Evolutionary conservation across 1,140 invertebrate species (phyloP), one percentile per base, ranked within the genome.

Genomic region (Listronotus bonariensis): DNA sequence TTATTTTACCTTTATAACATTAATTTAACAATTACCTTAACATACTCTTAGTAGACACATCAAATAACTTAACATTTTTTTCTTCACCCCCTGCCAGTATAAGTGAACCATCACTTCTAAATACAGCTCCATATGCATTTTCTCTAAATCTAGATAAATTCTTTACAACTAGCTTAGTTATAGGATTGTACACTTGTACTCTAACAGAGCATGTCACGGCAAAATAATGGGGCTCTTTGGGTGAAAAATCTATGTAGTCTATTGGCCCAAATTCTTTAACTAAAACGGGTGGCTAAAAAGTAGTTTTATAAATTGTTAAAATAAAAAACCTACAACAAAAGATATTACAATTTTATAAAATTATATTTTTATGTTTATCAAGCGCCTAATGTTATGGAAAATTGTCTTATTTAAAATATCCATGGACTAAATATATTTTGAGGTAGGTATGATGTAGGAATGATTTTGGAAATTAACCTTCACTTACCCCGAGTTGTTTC

Each of bases 191-290:
- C n/a, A 97, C 81, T 83, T 96, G 93, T 72, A 97, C 89, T 76
- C 92, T 84, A 8, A 93, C 90, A 1, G 93, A 95, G 78, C 91
- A 95, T 46, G 95, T 94, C 6, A 95, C 89, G 11, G 93, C 92
- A 82, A 96, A 93, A 77, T 92, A 88, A 82, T 95, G 85, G 0
- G 93, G 92, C 72, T 94, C 88, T 12, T 88, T 82, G 7, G 92
- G 91, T 71, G 92, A 93, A 76, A 97, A 95, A 77, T 96, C 90
- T 53, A 98, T 86, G 73, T 92, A 91, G 77, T 96, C 93, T 34
- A 97, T 92, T 0, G 90, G 85, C 38, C 93, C 93, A 83, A 92
- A 93, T 80, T 97, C 95, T 80, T 97, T 97, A 0, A 96, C 84
- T 43, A 95, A 84, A 6, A 93, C 89, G 49, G 93, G 92, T 70